A percentile compares a stretch with the other conserved stretches of the same genome.
These are phyloP conservation scores for Monopis laevigella DNA, from an alignment of 2,888 invertebrate species.

Conservation along the genomic window DNA sequence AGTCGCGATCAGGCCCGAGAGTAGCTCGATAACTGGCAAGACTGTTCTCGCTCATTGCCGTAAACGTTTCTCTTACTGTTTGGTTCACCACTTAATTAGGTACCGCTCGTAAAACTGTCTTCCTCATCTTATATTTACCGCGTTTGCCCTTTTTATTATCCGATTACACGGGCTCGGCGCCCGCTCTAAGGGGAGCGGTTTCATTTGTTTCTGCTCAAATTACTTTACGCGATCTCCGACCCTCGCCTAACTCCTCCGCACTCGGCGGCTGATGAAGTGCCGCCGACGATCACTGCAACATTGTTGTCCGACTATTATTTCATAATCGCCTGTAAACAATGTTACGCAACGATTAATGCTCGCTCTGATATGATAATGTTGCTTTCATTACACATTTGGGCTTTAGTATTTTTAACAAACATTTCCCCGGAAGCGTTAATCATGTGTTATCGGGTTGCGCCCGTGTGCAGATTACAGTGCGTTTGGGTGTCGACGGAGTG, in stretches of 20 bases:
- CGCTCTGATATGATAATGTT: conserved; percentile 34
- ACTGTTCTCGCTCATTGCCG: conserved; percentile 25
- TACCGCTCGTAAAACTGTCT: conserved; percentile 67
- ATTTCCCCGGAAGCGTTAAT: conserved; percentile 45
- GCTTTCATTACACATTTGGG: too few relatives aligned
- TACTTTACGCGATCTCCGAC: conserved; percentile 46
- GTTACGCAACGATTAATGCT: conserved; percentile 61
- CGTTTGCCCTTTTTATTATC: conserved; percentile 68
- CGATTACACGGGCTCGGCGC: conserved; percentile 64
- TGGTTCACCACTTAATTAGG: conserved; percentile 67
- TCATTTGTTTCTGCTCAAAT: conserved; percentile 66
- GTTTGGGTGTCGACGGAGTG: conserved; percentile 26
- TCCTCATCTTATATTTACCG: conserved; percentile 69
- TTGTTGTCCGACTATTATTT: conserved; percentile 39
- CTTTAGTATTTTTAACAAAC: conserved; percentile 45
- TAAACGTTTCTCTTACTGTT: conserved; percentile 59
- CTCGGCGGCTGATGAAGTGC: conserved; percentile 27
- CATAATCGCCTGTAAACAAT: conserved; percentile 18
- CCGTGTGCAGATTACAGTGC: too few relatives aligned
- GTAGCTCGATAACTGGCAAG: too few relatives aligned
- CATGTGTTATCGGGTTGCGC: too few relatives aligned
- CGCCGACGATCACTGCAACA: conserved; percentile 46
- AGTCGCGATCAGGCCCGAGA: too few relatives aligned
- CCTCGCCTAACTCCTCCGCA: conserved; percentile 22
- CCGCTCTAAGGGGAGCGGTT: conserved; percentile 60